Percentiles rank a stretch among this genome's conserved stretches.
Conservation (phyloP, 2,888 invertebrate genomes). For the Synergus umbraculus region DNA sequence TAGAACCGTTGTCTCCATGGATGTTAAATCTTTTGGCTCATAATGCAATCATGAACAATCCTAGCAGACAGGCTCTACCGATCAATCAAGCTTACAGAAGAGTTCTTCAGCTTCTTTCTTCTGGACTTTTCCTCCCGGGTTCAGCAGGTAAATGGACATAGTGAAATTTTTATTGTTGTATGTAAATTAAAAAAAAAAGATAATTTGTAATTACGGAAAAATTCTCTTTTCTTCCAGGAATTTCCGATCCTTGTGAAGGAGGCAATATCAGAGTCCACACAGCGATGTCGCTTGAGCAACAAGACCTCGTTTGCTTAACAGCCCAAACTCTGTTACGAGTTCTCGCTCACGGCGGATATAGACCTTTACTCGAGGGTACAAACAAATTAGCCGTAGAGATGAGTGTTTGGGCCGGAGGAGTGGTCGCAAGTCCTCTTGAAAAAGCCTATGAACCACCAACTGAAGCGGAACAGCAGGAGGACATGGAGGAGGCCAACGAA, state of each 20-base stretch:
- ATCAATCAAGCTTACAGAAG: constrained; percentile 93
- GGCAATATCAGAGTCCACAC: constrained; percentile 94
- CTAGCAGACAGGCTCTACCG: constrained; percentile 93
- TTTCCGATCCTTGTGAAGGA: constrained; percentile 96
- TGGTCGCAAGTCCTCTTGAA: constrained; percentile 96
- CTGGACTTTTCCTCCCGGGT: constrained; percentile 96
- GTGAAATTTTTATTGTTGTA: neutral
- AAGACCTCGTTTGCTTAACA: constrained; percentile 95
- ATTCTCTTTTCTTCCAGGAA: constrained; percentile 74
- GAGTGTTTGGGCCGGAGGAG: constrained; percentile 95
- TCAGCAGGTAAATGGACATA: constrained; percentile 82
- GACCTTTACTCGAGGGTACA: constrained; percentile 87
- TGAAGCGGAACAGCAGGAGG: constrained; percentile 86
- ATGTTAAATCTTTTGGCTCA: constrained; percentile 97
- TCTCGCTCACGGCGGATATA: constrained; percentile 94
- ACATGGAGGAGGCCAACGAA: constrained; percentile 83
- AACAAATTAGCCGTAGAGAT: constrained; percentile 90
- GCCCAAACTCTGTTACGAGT: constrained; percentile 95
- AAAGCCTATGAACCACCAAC: constrained; percentile 92
- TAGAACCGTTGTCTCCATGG: constrained; percentile 96
- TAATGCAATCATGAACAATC: constrained; percentile 97
- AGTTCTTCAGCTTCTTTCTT: constrained; percentile 93
- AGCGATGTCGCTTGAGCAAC: constrained; percentile 92
- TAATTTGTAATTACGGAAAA: neutral
- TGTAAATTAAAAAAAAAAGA: no score